phyloP scores from a whole-genome alignment of 2,888 invertebrate species.

The Yponomeuta sedellus region DNA sequence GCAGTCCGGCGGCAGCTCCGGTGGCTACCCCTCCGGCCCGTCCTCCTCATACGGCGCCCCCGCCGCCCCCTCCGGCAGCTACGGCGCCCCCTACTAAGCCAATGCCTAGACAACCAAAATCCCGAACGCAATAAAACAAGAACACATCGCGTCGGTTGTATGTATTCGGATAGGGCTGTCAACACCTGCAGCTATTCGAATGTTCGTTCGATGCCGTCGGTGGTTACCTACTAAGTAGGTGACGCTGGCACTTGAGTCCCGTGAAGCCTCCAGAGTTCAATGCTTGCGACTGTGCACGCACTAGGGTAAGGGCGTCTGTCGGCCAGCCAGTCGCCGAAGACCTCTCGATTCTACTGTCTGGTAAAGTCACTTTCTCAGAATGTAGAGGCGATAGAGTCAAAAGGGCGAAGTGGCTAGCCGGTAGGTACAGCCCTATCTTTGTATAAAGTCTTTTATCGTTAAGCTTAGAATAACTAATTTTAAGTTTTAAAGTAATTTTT shows the following conservation, averaged over 20 bases:
- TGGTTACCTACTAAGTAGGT: slow-evolving; percentile 72
- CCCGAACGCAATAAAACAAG: slow-evolving; percentile 28
- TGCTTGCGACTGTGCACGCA: slow-evolving; percentile 74
- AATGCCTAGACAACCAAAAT: slow-evolving; percentile 23
- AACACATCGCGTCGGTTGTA: slow-evolving; percentile 17
- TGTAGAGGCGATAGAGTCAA: slow-evolving; percentile 19
- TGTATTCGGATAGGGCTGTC: slow-evolving; percentile 52
- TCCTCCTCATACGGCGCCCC: slow-evolving; percentile 77
- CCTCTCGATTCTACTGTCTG: background rate
- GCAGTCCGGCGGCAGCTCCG: slow-evolving; percentile 71
- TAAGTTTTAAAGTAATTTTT: slow-evolving; percentile 64
- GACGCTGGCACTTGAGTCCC: slow-evolving; percentile 45
- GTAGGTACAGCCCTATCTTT: slow-evolving; percentile 60
- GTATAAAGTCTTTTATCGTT: slow-evolving; percentile 65
- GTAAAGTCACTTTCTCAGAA: background rate
- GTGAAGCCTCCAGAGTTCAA: slow-evolving; percentile 44
- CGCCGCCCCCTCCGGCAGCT: slow-evolving; percentile 80
- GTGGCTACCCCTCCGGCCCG: slow-evolving; percentile 70
- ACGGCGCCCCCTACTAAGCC: slow-evolving; percentile 80
- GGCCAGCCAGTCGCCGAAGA: slow-evolving; percentile 45
- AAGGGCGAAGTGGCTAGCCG: slow-evolving; percentile 61
- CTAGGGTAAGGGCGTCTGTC: slow-evolving; percentile 55
- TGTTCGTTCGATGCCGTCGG: slow-evolving; percentile 52
- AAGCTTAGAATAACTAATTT: slow-evolving; percentile 61
- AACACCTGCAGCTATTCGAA: slow-evolving; percentile 47